A percentile compares a stretch with the other conserved stretches of the same genome.
Conservation (phyloP, 37 sponge, comb jelly and placozoan genomes). For the Cliona cf. orientalis region DNA sequence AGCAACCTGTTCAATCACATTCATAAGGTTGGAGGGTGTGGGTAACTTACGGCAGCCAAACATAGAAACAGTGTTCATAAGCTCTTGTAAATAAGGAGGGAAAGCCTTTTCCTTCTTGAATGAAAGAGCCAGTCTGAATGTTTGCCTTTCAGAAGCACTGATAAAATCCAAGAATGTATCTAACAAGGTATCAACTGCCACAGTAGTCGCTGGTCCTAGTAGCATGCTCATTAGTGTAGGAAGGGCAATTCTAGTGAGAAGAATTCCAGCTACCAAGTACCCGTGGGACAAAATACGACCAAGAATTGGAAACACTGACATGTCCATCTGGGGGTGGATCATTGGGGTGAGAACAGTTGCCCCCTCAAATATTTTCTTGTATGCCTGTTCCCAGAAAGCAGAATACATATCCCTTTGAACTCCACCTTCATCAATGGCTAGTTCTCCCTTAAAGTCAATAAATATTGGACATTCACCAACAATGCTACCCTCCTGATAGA, state of each 20-base stretch:
- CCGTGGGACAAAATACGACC: conserved; percentile 35
- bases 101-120: neutral
- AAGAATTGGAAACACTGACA: neutral
- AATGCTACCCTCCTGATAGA: conserved; percentile 21
- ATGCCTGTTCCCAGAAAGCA: conserved; percentile 29
- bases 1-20: conserved; percentile 11
- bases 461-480: conserved; percentile 22
- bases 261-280: conserved; percentile 15
- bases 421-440: conserved; percentile 26
- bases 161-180: conserved; percentile 27
- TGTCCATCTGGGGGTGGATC: conserved; percentile 20
- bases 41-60: conserved; percentile 23
- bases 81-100: neutral
- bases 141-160: neutral
- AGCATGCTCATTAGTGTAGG: conserved; percentile 10
- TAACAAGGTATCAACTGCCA: neutral
- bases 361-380: conserved; percentile 16
- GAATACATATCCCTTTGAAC: conserved; percentile 39
- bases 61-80: neutral
- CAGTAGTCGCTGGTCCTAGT: neutral
- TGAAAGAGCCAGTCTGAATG: neutral
- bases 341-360: conserved; percentile 26
- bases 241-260: conserved; percentile 17
- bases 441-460: conserved; percentile 22
- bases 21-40: neutral